A percentile compares a stretch with the other conserved stretches of the same genome.
Evolutionary conservation across 2,888 invertebrate genomes (phyloP).

Genomic region (Neoscelio sp.): DNA sequence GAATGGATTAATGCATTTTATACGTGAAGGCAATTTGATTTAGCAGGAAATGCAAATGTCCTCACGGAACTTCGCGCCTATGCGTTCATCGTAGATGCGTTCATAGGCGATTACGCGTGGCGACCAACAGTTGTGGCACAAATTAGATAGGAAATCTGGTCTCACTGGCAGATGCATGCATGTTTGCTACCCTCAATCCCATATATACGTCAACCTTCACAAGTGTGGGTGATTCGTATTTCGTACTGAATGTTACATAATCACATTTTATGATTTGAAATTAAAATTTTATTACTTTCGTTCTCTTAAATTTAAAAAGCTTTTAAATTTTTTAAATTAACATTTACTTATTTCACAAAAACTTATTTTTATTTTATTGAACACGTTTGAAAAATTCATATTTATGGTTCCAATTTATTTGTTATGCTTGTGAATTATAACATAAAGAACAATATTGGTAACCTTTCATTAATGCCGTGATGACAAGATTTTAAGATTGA

Average conservation of each 20-base stretch:
- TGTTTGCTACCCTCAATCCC: slow-evolving; percentile 55
- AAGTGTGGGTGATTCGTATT: slow-evolving; percentile 19
- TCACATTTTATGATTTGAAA: background rate
- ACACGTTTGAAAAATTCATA: too few species aligned
- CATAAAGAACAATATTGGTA: too few species aligned
- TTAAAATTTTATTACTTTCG: too few species aligned
- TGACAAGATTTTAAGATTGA: too few species aligned
- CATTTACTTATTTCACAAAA: too few species aligned
- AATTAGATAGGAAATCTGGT: slow-evolving; percentile 68
- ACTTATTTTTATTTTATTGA: too few species aligned
- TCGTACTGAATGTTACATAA: slow-evolving; percentile 10
- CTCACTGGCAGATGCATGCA: slow-evolving; percentile 63
- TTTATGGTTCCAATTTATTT: too few species aligned
- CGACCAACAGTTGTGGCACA: slow-evolving; percentile 66
- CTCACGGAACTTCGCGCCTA: slow-evolving; percentile 52
- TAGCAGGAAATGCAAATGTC: slow-evolving; percentile 58
- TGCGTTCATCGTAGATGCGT: slow-evolving; percentile 63
- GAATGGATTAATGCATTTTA: slow-evolving; percentile 10
- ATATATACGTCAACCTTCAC: slow-evolving; percentile 51
- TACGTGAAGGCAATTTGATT: slow-evolving; percentile 39
- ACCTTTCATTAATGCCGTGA: too few species aligned
- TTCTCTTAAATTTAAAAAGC: too few species aligned
- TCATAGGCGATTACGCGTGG: slow-evolving; percentile 67
- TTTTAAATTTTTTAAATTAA: too few species aligned
- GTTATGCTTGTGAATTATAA: too few species aligned